Base-by-base conservation (phyloP, 2,888 invertebrate genomes). In the Cantharis nigra region DNA sequence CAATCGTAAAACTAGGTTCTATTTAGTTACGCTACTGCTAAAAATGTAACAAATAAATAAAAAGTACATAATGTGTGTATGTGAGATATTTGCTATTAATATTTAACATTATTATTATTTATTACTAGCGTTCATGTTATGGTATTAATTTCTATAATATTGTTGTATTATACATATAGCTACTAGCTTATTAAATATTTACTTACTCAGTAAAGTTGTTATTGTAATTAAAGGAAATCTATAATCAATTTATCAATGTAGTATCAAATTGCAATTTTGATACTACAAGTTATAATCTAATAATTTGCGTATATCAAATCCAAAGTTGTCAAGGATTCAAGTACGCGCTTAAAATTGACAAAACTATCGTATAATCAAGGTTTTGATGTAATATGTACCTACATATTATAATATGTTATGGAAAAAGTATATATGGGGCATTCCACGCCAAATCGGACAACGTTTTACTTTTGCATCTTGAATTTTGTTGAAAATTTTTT, bases 251-350 rank as follows among this genome's bases (percentile, higher is more conserved):
- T 74, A 69, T 70, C 69, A 69, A 69, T 30, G 63, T 74, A 74
- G 63, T 74, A 74, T 74, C 63, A 33, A 67, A 72, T 72, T 72
- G 65, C 67, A 72, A 62, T 67, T 72, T 67, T 62, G 67, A 5
- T 49, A n/a, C n/a, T n/a, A n/a, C n/a, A n/a, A 67, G 72, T 67
- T 67, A 72, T 67, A 72, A 72, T 67, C 49, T 72, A 72, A 72
- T 72, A 72, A 72, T 72, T 72, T 16, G 16, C 16, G 16, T 72
- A 67, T 72, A 49, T 49, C 7, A n/a, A 49, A 49, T n/a, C n/a
- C n/a, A n/a, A 49, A 49, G 33, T 33, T 33, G 33, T 33, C 5
- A 33, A 33, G 33, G 33, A 33, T 33, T 33, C 13, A 13, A 5
- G 4, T 13, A 33, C 13, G 1, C 9, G 33, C 49, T 49, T 49